Evolutionary conservation across 53 echinoderm and acorn worm genomes (phyloP), one percentile per base, ranked within the genome.

Genomic region (Patiria pectinifera): DNA sequence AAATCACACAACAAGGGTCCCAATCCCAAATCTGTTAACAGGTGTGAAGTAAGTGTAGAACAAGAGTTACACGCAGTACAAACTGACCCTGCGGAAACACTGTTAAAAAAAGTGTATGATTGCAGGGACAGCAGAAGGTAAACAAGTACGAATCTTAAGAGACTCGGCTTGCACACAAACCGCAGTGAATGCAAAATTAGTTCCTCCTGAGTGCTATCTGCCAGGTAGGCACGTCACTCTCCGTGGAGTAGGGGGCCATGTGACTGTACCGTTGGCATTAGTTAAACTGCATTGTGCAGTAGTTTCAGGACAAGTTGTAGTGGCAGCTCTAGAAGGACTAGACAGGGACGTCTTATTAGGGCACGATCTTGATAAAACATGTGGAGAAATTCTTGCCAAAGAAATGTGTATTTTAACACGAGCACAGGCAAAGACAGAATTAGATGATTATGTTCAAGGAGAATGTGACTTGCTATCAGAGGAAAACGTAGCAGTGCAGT

Each of bases 321-420:
- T 92, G 7, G 86, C 83, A 49, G 92, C 70, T 24, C 63, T 84
- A 14, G 69, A 91, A 69, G 83, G 89, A 7, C 69, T 89, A 59
- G 80, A 91, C 19, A 14, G 77, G 46, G 89, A 82, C 35, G 48
- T 93, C 43, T 69, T 93, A 43, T 26, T 93, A 69, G 89, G 89
- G 19, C 93, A 93, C 19, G 82, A 93, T 82, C 53, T 93, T 35
- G 89, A 89, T 83, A 53, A 70, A 11, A 82, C 45, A 5, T 82
- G 76, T 89, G 84, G 84, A 48, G 85, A 93, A 59, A 45, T 71
- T 15, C 69, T 91, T 16, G 84, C 83, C 43, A 93, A 91, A 91
- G 93, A 93, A 59, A 82, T 93, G 59, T 93, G 89, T 89, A 76
- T 93, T 21, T 44, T 91, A 49, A 93, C 93, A 19, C 59, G 91